Conservation (phyloP, 2,888 invertebrate genomes). For the Rhagium mordax region DNA sequence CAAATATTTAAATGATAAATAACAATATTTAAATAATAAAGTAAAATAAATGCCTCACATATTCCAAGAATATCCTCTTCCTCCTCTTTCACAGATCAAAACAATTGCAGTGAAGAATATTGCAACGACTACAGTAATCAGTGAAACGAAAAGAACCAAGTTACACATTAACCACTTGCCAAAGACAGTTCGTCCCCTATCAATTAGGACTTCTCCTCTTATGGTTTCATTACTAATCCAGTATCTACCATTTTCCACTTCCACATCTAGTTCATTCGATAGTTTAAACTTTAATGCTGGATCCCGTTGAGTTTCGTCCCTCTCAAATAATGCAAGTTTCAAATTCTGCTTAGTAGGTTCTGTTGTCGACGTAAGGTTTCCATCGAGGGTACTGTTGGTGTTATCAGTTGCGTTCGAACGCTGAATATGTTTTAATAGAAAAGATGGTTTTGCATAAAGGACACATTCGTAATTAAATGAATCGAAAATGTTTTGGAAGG, state of each 20-base stretch:
- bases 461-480: constrained; percentile 43
- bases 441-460: constrained; percentile 38
- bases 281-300: not conserved
- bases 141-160: constrained; percentile 55
- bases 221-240: constrained; percentile 34
- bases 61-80: constrained; percentile 51
- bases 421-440: constrained; percentile 1
- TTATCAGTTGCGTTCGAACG: not conserved
- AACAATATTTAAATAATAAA: not conserved
- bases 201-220: constrained; percentile 21
- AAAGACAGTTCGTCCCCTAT: constrained; percentile 31
- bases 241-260: constrained; percentile 6
- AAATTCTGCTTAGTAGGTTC: too few relatives aligned
- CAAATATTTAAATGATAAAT: not conserved
- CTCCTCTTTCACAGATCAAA: constrained; percentile 46
- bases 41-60: constrained; percentile 46
- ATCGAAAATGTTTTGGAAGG: constrained; percentile 50
- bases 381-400: not conserved
- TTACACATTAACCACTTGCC: constrained; percentile 50
- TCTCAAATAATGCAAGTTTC: too few relatives aligned
- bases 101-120: constrained; percentile 51
- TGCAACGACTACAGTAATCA: constrained; percentile 57
- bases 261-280: not conserved
- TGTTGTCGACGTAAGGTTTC: not conserved
- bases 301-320: not conserved